Percentiles rank a stretch among this genome's conserved stretches.
phyloP scores from a whole-genome alignment of 2,888 invertebrate species.

The Noctua janthe region DNA sequence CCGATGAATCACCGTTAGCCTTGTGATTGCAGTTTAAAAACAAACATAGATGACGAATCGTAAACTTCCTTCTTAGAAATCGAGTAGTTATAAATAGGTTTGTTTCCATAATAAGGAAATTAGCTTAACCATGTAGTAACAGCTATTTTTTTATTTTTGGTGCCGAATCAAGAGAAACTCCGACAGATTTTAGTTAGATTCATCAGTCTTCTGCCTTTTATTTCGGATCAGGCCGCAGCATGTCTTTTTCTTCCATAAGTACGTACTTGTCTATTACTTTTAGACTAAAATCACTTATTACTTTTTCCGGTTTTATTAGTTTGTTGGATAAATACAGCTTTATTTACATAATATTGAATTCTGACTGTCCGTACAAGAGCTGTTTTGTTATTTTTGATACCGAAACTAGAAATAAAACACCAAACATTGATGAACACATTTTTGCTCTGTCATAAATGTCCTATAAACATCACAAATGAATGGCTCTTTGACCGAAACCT shows the following conservation, averaged over 20 bases:
- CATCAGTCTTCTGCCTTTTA: too few relatives aligned
- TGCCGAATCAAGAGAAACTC: neutral
- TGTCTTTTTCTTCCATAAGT: too few relatives aligned
- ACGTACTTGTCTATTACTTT: neutral
- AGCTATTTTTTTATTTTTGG: neutral
- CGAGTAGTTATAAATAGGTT: neutral
- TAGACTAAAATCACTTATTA: neutral
- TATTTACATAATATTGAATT: neutral
- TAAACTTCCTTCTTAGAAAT: constrained; percentile 12
- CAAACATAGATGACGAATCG: constrained; percentile 12
- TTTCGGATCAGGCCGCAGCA: too few relatives aligned
- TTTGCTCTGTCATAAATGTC: neutral
- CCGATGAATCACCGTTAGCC: constrained; percentile 25
- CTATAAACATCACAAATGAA: neutral
- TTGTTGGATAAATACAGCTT: neutral
- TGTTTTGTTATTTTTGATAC: neutral
- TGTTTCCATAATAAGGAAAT: neutral
- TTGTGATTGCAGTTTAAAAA: constrained; percentile 14
- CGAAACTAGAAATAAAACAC: neutral
- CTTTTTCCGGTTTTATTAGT: neutral
- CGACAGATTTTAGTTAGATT: neutral
- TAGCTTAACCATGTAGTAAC: neutral
- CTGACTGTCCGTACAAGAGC: neutral
- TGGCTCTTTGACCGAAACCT: neutral
- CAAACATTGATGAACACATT: neutral